Base-by-base conservation (phyloP, 2,888 invertebrate genomes). In the Drosophila mimetica region DNA sequence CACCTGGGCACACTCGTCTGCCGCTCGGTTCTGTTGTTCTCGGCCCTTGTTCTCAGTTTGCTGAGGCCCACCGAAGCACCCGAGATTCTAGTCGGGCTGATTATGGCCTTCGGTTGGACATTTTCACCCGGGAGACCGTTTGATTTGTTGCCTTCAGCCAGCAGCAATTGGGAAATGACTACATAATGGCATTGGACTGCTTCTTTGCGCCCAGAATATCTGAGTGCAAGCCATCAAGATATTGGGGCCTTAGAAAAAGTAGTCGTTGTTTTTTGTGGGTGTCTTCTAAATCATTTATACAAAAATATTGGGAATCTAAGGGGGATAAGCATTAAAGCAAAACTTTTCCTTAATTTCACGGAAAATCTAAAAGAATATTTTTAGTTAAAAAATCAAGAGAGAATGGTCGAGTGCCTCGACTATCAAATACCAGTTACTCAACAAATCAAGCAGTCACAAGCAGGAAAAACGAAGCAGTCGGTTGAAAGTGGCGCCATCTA, bases 111-210 rank as follows among this genome's bases (percentile, higher is more conserved):
- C 65, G 82, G 75, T 64, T 60, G 58, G 72, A 72, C 67, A 63
- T 59, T 42, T 71, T 37, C 53, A 54, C 86, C 79, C 80, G 39
- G 48, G 86, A 71, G 88, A 71, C 76, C 71, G 58, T 71, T 82
- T 81, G 80, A 81, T 81, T 81, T 81, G 80, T 75, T 73, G 59
- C 70, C 71, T 71, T 71, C 63, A 64, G 75, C 75, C 74, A 66
- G 66, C 60, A 84, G 76, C 76, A 82, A 78, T 87, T 79, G 76
- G 70, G 63, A 70, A 78, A 70, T 72, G 82, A 85, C 76, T 75
- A 72, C 64, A 41, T 63, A 70, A 70, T 70, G 65, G 32, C 48
- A 42, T 30, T 63, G 37, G 53, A 30, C 41, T 41, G 20, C 16
- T 41, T 30, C 42, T 52, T 44, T 52, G 80, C 9, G 41, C 42